Conservation (phyloP, 2,888 invertebrate genomes). For the Digitonthophagus gazella region DNA sequence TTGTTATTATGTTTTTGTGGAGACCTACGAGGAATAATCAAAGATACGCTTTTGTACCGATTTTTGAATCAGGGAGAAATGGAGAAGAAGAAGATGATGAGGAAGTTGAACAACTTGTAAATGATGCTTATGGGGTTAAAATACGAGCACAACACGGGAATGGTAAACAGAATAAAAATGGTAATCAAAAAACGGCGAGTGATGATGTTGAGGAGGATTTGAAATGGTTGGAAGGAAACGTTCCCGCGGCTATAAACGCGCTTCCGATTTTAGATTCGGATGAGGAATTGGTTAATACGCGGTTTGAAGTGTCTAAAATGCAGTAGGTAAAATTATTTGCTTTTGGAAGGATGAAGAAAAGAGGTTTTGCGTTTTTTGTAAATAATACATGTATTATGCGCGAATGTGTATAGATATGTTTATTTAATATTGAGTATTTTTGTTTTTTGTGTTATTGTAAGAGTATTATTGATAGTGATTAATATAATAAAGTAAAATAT, state of each 20-base stretch:
- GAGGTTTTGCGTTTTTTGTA: too few relatives aligned
- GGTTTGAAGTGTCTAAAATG: slow-evolving; percentile 88
- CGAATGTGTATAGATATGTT: too few relatives aligned
- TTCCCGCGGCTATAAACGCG: slow-evolving; percentile 66
- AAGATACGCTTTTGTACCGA: slow-evolving; percentile 89
- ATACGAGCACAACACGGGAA: slow-evolving; percentile 55
- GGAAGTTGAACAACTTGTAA: slow-evolving; percentile 82
- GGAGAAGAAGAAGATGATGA: slow-evolving; percentile 51
- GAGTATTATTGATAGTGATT: too few relatives aligned
- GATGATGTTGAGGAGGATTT: slow-evolving; percentile 67
- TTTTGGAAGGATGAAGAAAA: too few relatives aligned
- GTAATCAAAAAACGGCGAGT: slow-evolving; percentile 47
- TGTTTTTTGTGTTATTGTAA: too few relatives aligned
- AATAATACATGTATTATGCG: too few relatives aligned
- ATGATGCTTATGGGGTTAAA: slow-evolving; percentile 83
- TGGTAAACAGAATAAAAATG: slow-evolving; percentile 22
- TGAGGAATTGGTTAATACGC: slow-evolving; percentile 81
- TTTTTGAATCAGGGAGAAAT: slow-evolving; percentile 79
- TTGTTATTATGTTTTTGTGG: slow-evolving; percentile 94
- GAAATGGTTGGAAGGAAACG: slow-evolving; percentile 94
- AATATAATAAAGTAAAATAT: too few relatives aligned
- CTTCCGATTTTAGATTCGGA: slow-evolving; percentile 71
- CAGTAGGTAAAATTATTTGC: too few relatives aligned
- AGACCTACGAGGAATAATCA: slow-evolving; percentile 95
- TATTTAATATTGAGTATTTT: too few relatives aligned